Evolutionary conservation across 2,888 invertebrate genomes (phyloP), one percentile per base, ranked within the genome.

Genomic region (Chironomus riparius): DNA sequence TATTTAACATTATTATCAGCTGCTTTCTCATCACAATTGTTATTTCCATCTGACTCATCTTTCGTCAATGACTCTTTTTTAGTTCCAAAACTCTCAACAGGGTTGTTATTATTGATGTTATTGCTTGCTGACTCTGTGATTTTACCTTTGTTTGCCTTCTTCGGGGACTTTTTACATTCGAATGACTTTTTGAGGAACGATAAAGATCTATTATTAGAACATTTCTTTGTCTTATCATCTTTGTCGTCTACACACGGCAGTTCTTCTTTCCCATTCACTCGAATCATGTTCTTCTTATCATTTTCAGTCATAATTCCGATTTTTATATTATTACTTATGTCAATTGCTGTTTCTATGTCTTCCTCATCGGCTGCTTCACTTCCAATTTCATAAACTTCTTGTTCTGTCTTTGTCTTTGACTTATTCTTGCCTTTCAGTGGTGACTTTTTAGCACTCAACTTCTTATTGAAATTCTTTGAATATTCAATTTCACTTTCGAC

Each of bases 261-360:
- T 83, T 92, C 92, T 82, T 91, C 92, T 80, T 88, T 88, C 13
- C 91, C 91, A 79, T 90, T 88, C 47, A 89, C 89, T 24, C 85
- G 86, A 22, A 87, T 85, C 81, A 85, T 82, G 2, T 82, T 80
- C 77, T 83, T 81, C 70, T 84, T 78, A 80, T 87, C 82, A 80
- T 81, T 80, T 81, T 87, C 81, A 81, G 85, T 79, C 79, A 86
- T 81, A 83, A 83, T 82, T 79, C 83, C 85, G 85, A 85, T 85
- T 86, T 86, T 87, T 81, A 83, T 80, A 24, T 47, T 65, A 76
- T 79, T 78, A 65, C 38, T 38, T 7, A 81, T 79, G 76, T 78
- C 78, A n/a, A 82, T 81, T 4, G 79, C 80, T 56, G 81, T 72
- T 61, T 79, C 85, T 10, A 13, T 24, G 4, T 38, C 74, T 78